Evolutionary conservation across 2,113 vertebrate species (phyloP).

Genomic region (Megaleporinus macrocephalus): DNA sequence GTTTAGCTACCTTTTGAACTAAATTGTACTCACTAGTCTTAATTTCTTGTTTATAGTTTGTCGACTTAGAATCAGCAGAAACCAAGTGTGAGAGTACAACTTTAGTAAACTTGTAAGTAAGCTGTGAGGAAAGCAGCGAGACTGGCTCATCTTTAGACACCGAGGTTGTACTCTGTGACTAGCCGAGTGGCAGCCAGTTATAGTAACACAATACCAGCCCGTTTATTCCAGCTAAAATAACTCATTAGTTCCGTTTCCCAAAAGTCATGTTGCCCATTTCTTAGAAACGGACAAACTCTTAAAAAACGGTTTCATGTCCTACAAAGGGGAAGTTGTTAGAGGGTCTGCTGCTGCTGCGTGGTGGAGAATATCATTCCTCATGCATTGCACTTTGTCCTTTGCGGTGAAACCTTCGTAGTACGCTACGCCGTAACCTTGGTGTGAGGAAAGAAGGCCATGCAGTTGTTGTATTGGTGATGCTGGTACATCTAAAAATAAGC

Average conservation of each 20-base stretch:
- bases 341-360: background rate
- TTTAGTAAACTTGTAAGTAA: background rate
- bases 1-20: no score
- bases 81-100: no score
- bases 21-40: no score
- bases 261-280: slow-evolving; percentile 29
- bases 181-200: background rate
- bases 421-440: slow-evolving; percentile 38
- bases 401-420: slow-evolving; percentile 58
- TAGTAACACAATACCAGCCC: slow-evolving; percentile 17
- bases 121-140: background rate
- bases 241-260: slow-evolving; percentile 44
- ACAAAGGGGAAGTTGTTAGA: slow-evolving; percentile 23
- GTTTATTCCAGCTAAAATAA: slow-evolving; percentile 31
- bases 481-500: slow-evolving; percentile 78
- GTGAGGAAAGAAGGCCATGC: slow-evolving; percentile 62
- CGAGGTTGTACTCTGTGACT: slow-evolving; percentile 12
- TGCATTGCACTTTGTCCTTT: slow-evolving; percentile 16
- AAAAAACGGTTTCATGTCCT: slow-evolving; percentile 13
- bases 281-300: slow-evolving; percentile 14
- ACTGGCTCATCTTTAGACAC: background rate
- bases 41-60: no score
- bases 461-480: slow-evolving; percentile 73
- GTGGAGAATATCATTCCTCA: background rate
- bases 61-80: no score